Conservation (phyloP, 2,888 invertebrate species). For the Ichneumoninae sp. region DNA sequence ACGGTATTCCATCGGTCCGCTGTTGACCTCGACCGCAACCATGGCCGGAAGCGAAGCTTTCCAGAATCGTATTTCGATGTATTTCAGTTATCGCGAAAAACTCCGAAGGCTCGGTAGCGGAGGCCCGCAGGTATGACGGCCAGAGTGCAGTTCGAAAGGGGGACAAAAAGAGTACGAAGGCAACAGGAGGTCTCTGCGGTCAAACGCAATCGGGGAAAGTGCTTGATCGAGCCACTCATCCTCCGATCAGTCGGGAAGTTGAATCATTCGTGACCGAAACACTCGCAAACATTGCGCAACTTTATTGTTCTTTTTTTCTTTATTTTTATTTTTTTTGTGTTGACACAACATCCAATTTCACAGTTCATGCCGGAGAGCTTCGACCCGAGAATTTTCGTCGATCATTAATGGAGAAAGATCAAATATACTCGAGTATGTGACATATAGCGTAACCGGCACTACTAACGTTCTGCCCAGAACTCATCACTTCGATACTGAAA, state of each 20-base stretch:
- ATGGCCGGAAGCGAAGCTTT: slow-evolving; percentile 35
- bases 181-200: slow-evolving; percentile 59
- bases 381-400: neutral
- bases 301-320: neutral
- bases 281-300: slow-evolving; percentile 54
- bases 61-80: slow-evolving; percentile 32
- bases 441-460: too few relatives aligned
- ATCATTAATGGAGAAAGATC: neutral
- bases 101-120: slow-evolving; percentile 30
- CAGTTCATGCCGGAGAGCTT: neutral
- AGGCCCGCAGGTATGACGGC: slow-evolving; percentile 21
- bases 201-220: slow-evolving; percentile 75
- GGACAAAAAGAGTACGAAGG: slow-evolving; percentile 21
- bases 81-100: slow-evolving; percentile 47
- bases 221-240: slow-evolving; percentile 68
- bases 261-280: slow-evolving; percentile 74
- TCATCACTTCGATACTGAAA: too few relatives aligned
- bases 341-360: neutral
- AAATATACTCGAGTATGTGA: too few relatives aligned
- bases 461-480: too few relatives aligned
- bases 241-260: slow-evolving; percentile 65
- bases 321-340: neutral
- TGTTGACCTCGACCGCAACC: slow-evolving; percentile 27
- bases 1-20: slow-evolving; percentile 39
- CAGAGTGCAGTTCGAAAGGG: neutral